Evolutionary conservation across 2,797 vertebrate genomes (phyloP).

Genomic region (Poecilia gillii): DNA sequence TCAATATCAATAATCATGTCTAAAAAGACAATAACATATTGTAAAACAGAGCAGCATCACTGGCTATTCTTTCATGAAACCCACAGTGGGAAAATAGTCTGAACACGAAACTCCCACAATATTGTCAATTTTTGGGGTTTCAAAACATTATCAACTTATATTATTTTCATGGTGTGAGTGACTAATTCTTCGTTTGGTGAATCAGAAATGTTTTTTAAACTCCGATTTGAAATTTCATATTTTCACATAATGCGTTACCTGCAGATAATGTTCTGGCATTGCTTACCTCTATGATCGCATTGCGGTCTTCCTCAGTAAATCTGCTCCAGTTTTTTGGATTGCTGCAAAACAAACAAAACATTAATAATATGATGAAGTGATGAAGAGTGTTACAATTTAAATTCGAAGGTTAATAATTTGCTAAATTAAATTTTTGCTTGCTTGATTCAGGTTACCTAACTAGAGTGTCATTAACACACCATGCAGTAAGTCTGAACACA

Average conservation of each 20-base stretch:
- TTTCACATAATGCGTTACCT: background rate
- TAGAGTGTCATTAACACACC: background rate
- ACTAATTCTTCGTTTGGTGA: background rate
- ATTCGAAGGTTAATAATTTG: background rate
- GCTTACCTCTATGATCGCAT: conserved; percentile 93
- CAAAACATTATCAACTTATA: background rate
- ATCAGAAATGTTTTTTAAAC: background rate
- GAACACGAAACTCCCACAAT: background rate
- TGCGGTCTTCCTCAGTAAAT: conserved; percentile 96
- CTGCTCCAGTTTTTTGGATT: conserved; percentile 93
- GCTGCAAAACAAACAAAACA: conserved; percentile 77
- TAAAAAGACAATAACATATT: background rate
- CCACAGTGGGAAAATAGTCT: background rate
- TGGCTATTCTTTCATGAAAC: background rate
- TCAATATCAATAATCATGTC: background rate
- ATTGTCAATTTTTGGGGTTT: background rate
- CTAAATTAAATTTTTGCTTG: background rate
- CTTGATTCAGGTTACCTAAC: background rate
- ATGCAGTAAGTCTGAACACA: background rate
- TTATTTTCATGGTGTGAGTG: background rate
- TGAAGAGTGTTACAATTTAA: background rate
- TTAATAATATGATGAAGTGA: background rate
- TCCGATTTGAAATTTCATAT: background rate
- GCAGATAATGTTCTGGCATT: background rate
- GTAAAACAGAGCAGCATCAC: background rate